Evolutionary conservation across 2,888 invertebrate species (phyloP), one percentile per base, ranked within the genome.

Genomic region (Oeneis ivallda): DNA sequence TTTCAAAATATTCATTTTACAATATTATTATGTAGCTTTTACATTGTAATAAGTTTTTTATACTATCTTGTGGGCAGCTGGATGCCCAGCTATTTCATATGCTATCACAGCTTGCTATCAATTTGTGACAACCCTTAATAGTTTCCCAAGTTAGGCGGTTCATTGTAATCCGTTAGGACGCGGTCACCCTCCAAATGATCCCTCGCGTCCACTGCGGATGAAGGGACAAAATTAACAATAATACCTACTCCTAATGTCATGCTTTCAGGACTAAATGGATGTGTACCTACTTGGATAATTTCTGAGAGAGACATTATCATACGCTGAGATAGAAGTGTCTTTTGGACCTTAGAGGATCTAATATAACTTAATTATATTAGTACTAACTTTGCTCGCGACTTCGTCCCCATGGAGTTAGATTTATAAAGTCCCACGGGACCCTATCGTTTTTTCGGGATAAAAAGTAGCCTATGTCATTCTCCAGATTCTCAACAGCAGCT

Each of bases 251-350:
- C 39, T 61, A 61, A 61, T 61, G 61, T 41, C 41, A 61, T n/a
- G 61, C 61, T 61, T 52, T 61, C 50, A 61, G 41, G 52, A 7
- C 19, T 49, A 61, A 60, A 60, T 49, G 59, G 59, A 39, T 49
- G 34, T 49, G 11, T 60, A 39, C n/a, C n/a, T 10, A 60, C 49
- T 37, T 49, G 59, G 59, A 49, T 47, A 37, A 60, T 60, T 60
- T 49, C 17, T 7, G 17, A 17, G 49, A 32, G 37, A 47, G 37
- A 50, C 39, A 49, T 13, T 49, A 26, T 19, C n/a, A 15, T 54
- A 37, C n/a, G 32, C 32, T n/a, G 8, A 32, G 32, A 32, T 34
- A n/a, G 32, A 60, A 71, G 65, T 62, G 65, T 71, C 70, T 68
- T 49, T 52, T n/a, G 13, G 52, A 19, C 13, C 52, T 50, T 10